Evolutionary conservation across 2,888 invertebrate species (phyloP).

Genomic region (Clusia tigrina): DNA sequence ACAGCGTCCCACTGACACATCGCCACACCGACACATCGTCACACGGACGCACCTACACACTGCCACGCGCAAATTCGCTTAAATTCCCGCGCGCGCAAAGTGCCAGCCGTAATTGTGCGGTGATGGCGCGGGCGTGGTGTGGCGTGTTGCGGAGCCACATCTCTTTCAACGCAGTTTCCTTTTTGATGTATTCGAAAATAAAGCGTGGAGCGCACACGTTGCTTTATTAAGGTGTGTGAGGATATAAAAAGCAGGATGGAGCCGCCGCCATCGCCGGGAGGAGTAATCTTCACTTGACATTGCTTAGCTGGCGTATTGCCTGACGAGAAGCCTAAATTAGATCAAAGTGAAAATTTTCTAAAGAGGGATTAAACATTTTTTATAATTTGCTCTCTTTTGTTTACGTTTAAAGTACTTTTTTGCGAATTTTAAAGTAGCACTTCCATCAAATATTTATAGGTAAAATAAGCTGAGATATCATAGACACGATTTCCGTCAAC

Average conservation of each 20-base stretch:
- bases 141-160: neutral
- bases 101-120: neutral
- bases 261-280: too few species aligned
- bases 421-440: too few species aligned
- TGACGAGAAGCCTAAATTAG: neutral
- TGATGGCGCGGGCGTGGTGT: neutral
- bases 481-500: too few species aligned
- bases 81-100: neutral
- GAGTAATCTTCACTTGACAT: neutral
- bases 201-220: neutral
- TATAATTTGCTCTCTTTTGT: too few species aligned
- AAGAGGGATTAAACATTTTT: neutral
- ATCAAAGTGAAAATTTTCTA: conserved; percentile 20
- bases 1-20: neutral
- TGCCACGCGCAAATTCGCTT: neutral
- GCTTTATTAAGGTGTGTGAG: neutral
- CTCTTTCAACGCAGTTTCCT: neutral
- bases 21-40: neutral
- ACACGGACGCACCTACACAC: neutral
- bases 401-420: too few species aligned
- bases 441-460: too few species aligned
- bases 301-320: conserved; percentile 3
- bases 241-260: too few species aligned
- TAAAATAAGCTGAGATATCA: too few species aligned
- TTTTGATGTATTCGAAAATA: neutral